phyloP scores from a whole-genome alignment of 2,797 vertebrate genomes.

The Notamacropus eugenii region DNA sequence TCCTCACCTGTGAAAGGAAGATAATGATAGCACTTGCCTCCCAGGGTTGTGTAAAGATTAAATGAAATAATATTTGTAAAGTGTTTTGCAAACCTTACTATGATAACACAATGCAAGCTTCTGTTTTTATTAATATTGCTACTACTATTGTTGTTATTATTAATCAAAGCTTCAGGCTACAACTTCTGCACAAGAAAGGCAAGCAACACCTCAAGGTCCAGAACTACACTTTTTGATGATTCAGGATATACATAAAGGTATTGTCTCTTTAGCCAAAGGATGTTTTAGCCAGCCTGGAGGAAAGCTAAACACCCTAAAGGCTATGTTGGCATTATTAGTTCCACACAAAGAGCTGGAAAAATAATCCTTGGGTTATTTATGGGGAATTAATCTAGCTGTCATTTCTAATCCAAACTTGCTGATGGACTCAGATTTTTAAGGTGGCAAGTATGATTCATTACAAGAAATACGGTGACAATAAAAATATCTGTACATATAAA shows the following conservation, averaged over 20 bases:
- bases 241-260: not conserved
- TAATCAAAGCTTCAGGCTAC: not conserved
- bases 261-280: not conserved
- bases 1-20: not conserved
- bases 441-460: not conserved
- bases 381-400: not conserved
- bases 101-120: not conserved
- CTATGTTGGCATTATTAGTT: not conserved
- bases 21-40: not conserved
- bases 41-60: not conserved
- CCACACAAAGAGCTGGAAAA: not conserved
- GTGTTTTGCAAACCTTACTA: not conserved
- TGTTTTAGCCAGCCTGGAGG: not conserved
- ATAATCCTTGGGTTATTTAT: not conserved
- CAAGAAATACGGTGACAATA: not conserved
- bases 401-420: not conserved
- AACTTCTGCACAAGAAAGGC: not conserved
- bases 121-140: not conserved
- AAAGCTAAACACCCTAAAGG: not conserved
- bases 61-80: not conserved
- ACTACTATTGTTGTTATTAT: not conserved
- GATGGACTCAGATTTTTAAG: not conserved
- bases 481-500: not conserved
- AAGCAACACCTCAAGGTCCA: not conserved
- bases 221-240: not conserved